Base-by-base conservation (phyloP, 2,888 invertebrate genomes). In the Lottia gigantea region DNA sequence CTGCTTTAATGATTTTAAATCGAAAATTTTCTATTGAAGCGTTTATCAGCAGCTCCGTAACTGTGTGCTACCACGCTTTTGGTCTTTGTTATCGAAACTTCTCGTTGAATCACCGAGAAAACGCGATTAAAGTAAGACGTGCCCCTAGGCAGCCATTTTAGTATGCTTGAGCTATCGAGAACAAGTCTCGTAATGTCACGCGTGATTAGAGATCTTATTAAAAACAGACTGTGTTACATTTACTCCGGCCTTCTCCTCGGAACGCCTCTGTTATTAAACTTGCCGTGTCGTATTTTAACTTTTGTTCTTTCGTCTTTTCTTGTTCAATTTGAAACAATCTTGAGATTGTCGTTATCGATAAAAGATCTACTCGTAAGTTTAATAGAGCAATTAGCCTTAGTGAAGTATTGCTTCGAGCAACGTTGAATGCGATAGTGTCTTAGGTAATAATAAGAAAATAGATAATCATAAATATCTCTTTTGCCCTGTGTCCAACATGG, bases 181-280 rank as follows among this genome's bases (percentile, higher is more conserved):
- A 55, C 55, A 55, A 55, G 55, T 55, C 55, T 55, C 55, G 55
- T 23, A 55, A 55, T 55, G 55, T 55, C 55, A 55, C 55, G 55
- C 55, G 55, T 55, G 55, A 55, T 55, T 55, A 55, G 55, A 55
- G 19, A 55, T 23, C 55, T 19, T 55, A 55, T 55, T 55, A 19
- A 55, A 55, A 19, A 55, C 55, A 55, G 55, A 23, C 55, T 55
- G 55, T 55, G 55, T 55, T 55, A 55, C 19, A 55, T 55, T 55
- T 23, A 23, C 14, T 23, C 11, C 55, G 11, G 23, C 55, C 40
- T 55, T 12, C 55, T 14, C 55, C 55, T 55, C 23, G 23, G 14
- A 23, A 55, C 55, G 55, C 55, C 55, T 23, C 55, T 55, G 55
- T 23, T 55, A 55, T 55, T 55, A 55, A 19, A 19, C 23, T 3